A percentile compares a stretch with the other conserved stretches of the same genome.
phyloP scores from a whole-genome alignment of 2,113 vertebrate species.

The Ascaphus truei region DNA sequence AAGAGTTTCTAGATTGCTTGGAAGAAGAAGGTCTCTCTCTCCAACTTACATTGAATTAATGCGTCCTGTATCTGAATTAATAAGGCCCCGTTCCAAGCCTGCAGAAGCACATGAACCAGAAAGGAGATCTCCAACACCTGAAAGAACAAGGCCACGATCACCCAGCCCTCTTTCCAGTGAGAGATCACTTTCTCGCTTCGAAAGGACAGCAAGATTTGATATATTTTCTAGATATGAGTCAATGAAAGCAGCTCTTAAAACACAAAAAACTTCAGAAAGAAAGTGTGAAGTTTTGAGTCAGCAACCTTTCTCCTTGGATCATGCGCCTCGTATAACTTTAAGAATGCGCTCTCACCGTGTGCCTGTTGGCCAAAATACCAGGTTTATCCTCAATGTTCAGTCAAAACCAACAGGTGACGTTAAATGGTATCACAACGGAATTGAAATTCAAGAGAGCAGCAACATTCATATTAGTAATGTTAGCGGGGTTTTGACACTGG shows the following conservation, averaged over 20 bases:
- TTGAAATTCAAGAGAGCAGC: slow-evolving; percentile 75
- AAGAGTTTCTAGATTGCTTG: slow-evolving; percentile 69
- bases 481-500: slow-evolving; percentile 86
- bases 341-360: slow-evolving; percentile 94
- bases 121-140: slow-evolving; percentile 74
- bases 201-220: slow-evolving; percentile 81
- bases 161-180: slow-evolving; percentile 89
- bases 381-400: slow-evolving; percentile 89
- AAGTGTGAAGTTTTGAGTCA: slow-evolving; percentile 85
- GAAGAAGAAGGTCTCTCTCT: slow-evolving; percentile 89
- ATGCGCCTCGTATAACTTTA: slow-evolving; percentile 83
- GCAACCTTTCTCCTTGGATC: slow-evolving; percentile 89
- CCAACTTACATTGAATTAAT: slow-evolving; percentile 89
- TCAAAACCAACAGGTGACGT: slow-evolving; percentile 85
- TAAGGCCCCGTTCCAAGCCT: slow-evolving; percentile 63
- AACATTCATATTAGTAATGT: slow-evolving; percentile 84
- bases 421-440: slow-evolving; percentile 91
- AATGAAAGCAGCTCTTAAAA: slow-evolving; percentile 87
- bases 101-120: slow-evolving; percentile 64
- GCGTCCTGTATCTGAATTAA: slow-evolving; percentile 85
- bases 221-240: slow-evolving; percentile 91
- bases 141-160: slow-evolving; percentile 89
- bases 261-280: slow-evolving; percentile 76
- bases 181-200: slow-evolving; percentile 87
- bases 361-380: slow-evolving; percentile 75